phyloP scores from a whole-genome alignment of 2,888 invertebrate species.

The Ctena decussata region DNA sequence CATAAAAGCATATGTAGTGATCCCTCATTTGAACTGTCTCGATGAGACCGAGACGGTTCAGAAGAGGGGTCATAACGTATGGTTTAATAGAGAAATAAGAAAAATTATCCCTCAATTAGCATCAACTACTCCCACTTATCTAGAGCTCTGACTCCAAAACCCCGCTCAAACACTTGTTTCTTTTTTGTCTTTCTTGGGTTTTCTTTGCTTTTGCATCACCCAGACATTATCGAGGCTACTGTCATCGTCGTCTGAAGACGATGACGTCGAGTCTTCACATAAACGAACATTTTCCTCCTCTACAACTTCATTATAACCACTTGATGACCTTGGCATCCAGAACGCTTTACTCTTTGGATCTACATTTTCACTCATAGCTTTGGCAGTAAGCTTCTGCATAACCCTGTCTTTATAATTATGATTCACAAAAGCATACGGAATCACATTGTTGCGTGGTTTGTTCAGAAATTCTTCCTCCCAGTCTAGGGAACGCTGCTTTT shows the following conservation, averaged over 20 bases:
- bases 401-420: slow-evolving; percentile 82
- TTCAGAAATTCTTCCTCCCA: slow-evolving; percentile 83
- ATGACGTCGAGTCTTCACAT: slow-evolving; percentile 78
- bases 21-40: background rate
- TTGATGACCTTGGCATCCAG: slow-evolving; percentile 81
- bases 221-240: slow-evolving; percentile 80
- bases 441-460: slow-evolving; percentile 69
- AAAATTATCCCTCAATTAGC: too few species aligned
- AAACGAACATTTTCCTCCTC: slow-evolving; percentile 61
- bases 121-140: too few species aligned
- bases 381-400: slow-evolving; percentile 79
- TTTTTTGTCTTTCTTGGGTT: slow-evolving; percentile 79
- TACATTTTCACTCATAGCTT: slow-evolving; percentile 73
- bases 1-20: background rate
- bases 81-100: background rate
- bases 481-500: slow-evolving; percentile 79
- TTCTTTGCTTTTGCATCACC: slow-evolving; percentile 79
- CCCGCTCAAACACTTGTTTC: slow-evolving; percentile 85
- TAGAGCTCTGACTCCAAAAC: too few species aligned
- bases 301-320: slow-evolving; percentile 73
- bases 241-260: slow-evolving; percentile 77
- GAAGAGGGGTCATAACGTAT: background rate
- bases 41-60: background rate
- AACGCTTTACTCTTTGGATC: slow-evolving; percentile 72
- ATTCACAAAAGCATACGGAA: slow-evolving; percentile 84